Percentiles rank a stretch among this genome's conserved stretches.
These are phyloP conservation scores for Palythoa grandiflora DNA, from an alignment of 92 coral and sea anemone species.

Conservation along the genomic window DNA sequence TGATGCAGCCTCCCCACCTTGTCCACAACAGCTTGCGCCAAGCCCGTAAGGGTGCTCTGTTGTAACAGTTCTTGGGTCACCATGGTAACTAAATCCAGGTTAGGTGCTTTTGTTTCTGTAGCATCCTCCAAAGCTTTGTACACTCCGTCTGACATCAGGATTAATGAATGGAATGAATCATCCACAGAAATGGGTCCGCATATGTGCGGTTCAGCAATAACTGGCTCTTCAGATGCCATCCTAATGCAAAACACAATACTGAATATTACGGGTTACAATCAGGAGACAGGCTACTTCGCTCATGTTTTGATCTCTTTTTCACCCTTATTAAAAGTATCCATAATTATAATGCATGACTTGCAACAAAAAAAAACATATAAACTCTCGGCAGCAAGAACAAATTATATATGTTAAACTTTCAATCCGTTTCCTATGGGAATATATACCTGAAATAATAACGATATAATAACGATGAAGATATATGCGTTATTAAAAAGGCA, in stretches of 20 bases:
- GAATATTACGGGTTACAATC: too few relatives aligned
- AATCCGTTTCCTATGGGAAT: too few relatives aligned
- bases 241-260: conserved; percentile 48
- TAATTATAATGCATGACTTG: too few relatives aligned
- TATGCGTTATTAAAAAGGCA: too few relatives aligned
- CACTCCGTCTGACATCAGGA: conserved; percentile 96
- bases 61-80: conserved; percentile 80
- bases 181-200: conserved; percentile 89
- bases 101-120: conserved; percentile 72
- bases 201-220: conserved; percentile 94
- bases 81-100: conserved; percentile 82
- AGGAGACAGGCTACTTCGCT: too few relatives aligned
- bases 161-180: conserved; percentile 82
- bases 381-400: too few relatives aligned
- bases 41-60: conserved; percentile 94
- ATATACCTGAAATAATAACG: too few relatives aligned
- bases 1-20: conserved; percentile 91
- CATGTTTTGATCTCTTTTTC: too few relatives aligned
- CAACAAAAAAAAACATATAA: too few relatives aligned
- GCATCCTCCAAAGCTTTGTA: conserved; percentile 92
- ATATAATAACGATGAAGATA: too few relatives aligned
- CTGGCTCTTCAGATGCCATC: conserved; percentile 91
- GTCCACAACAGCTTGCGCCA: conserved; percentile 96
- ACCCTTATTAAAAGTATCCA: too few relatives aligned
- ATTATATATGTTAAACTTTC: too few relatives aligned